These are phyloP conservation scores for Myopa testacea DNA, from an alignment of 2,888 invertebrate species.

Conservation along the genomic window DNA sequence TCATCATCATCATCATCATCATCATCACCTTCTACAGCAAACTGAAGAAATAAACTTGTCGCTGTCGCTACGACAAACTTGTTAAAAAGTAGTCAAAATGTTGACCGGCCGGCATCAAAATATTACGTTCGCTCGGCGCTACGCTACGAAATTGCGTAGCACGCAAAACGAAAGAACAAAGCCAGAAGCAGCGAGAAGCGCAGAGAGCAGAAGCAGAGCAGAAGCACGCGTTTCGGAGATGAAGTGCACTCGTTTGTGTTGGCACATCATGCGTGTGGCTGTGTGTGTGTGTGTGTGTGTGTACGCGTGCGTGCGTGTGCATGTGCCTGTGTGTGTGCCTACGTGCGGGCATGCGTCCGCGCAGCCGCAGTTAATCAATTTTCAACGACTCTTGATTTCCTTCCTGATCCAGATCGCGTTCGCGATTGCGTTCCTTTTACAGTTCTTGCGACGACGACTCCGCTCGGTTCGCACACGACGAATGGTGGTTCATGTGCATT, in stretches of 20 bases:
- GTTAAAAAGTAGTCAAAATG: too few species aligned
- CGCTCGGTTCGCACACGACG: too few species aligned
- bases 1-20: too few species aligned
- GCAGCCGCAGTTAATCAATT: conserved; percentile 64
- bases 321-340: background rate
- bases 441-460: background rate
- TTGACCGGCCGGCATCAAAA: too few species aligned
- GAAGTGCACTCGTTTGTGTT: background rate
- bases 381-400: conserved; percentile 67
- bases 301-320: background rate
- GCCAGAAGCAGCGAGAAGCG: too few species aligned
- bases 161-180: too few species aligned
- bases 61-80: too few species aligned
- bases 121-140: too few species aligned
- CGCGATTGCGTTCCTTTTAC: conserved; percentile 38
- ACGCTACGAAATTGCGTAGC: too few species aligned
- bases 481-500: background rate
- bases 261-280: background rate
- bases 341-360: conserved; percentile 25
- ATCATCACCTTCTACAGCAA: too few species aligned
- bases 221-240: background rate
- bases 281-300: background rate
- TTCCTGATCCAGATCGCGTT: conserved; percentile 66
- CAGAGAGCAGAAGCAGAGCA: too few species aligned
- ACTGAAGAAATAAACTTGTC: too few species aligned